phyloP scores from a whole-genome alignment of 2,113 vertebrate species.

The Tetrax tetrax region DNA sequence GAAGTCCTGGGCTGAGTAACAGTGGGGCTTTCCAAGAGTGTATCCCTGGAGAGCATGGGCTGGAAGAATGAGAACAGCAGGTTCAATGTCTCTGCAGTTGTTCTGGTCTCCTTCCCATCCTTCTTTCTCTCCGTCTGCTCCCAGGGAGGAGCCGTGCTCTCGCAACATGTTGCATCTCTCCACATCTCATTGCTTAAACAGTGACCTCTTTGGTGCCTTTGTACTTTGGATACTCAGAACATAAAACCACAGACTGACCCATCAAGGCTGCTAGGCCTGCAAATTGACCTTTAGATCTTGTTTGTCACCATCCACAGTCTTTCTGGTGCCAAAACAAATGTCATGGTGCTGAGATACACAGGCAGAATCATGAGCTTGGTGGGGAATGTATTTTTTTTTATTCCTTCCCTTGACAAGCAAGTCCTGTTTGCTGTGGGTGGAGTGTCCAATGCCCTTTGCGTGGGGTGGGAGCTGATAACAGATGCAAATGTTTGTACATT shows the following conservation, averaged over 20 bases:
- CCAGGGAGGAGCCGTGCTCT: not conserved
- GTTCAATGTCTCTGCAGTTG: not conserved
- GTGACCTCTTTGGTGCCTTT: not conserved
- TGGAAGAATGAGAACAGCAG: fast-evolving
- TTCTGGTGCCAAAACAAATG: not conserved
- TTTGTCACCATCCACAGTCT: not conserved
- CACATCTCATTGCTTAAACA: not conserved
- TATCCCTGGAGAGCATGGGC: not conserved
- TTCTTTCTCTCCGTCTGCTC: not conserved
- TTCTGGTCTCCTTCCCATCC: not conserved
- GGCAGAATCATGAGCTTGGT: not conserved
- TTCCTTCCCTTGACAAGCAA: not conserved
- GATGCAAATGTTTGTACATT: not conserved
- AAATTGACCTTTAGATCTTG: not conserved
- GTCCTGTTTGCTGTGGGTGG: slow-evolving; percentile 6
- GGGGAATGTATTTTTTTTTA: not conserved
- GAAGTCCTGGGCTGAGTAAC: not conserved
- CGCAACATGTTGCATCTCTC: not conserved
- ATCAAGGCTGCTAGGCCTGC: not conserved
- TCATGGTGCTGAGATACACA: not conserved
- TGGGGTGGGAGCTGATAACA: not conserved
- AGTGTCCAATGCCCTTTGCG: not conserved
- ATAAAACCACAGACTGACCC: not conserved
- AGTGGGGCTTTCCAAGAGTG: not conserved
- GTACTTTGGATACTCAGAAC: not conserved